These are phyloP conservation scores for Apotomis turbidana DNA, from an alignment of 2,888 invertebrate species.

Conservation along the genomic window DNA sequence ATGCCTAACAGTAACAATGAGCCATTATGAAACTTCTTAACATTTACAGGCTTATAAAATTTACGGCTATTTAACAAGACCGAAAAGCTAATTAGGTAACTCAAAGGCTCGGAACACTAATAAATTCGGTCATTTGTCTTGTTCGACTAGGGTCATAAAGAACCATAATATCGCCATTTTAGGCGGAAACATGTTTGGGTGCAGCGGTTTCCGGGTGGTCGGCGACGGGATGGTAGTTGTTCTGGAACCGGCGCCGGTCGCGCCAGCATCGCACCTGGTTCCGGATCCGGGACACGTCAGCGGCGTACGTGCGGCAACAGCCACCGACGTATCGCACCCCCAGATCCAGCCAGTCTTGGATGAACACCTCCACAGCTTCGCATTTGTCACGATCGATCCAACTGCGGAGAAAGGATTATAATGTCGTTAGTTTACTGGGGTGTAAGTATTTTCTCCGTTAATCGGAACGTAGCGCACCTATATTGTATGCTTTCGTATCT, in stretches of 20 bases:
- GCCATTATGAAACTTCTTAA: constrained; percentile 8
- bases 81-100: constrained; percentile 34
- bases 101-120: constrained; percentile 29
- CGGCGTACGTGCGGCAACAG: constrained; percentile 94
- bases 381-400: constrained; percentile 89
- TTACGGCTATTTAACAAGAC: constrained; percentile 21
- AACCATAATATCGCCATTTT: constrained; percentile 27
- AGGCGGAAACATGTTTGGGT: constrained; percentile 22
- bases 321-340: constrained; percentile 95
- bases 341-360: constrained; percentile 91
- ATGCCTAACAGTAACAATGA: background rate
- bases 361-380: constrained; percentile 88
- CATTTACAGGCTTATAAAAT: constrained; percentile 23
- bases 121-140: constrained; percentile 39
- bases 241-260: constrained; percentile 70
- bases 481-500: background rate
- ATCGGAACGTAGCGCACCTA: background rate
- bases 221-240: constrained; percentile 53
- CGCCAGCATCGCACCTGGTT: constrained; percentile 84
- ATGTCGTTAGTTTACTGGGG: constrained; percentile 17
- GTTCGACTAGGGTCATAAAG: constrained; percentile 37
- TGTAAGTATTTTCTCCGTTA: background rate
- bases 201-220: constrained; percentile 48
- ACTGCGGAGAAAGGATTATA: constrained; percentile 63
- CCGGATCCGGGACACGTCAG: constrained; percentile 90